Percentiles rank a stretch among this genome's conserved stretches.
These are phyloP conservation scores for Aphidius gifuensis DNA, from an alignment of 1,140 invertebrate genomes.

Conservation along the genomic window DNA sequence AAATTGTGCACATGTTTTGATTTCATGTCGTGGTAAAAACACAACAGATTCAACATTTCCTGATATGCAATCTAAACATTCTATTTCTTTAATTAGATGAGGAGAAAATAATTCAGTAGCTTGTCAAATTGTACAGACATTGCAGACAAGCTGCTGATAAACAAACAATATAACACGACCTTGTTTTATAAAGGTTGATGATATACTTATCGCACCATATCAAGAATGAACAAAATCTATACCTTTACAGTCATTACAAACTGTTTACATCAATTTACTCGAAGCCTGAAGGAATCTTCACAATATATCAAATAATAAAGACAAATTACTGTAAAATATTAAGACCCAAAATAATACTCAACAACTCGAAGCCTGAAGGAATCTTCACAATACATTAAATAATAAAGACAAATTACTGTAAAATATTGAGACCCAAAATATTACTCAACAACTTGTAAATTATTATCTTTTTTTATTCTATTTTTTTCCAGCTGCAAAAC, in stretches of 20 bases:
- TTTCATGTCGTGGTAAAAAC: conserved; percentile 51
- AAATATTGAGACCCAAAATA: too few relatives aligned
- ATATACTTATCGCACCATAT: conserved; percentile 64
- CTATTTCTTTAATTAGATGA: conserved; percentile 57
- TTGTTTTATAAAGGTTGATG: conserved; percentile 57
- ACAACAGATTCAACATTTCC: conserved; percentile 51
- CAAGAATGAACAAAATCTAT: conserved; percentile 63
- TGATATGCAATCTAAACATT: conserved; percentile 61
- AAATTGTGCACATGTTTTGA: conserved; percentile 60
- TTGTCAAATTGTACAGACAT: conserved; percentile 61
- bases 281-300: too few relatives aligned
- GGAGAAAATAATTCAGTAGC: conserved; percentile 49
- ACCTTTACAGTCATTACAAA: conserved; percentile 66
- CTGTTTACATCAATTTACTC: conserved; percentile 57
- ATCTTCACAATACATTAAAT: too few relatives aligned
- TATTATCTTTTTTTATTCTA: too few relatives aligned
- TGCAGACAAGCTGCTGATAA: conserved; percentile 60
- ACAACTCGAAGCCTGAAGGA: too few relatives aligned
- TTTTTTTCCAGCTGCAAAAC: too few relatives aligned
- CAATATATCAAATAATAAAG: too few relatives aligned
- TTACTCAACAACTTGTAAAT: too few relatives aligned
- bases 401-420: too few relatives aligned
- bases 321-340: too few relatives aligned
- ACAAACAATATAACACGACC: conserved; percentile 64
- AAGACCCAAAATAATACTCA: too few relatives aligned